phyloP scores from a whole-genome alignment of 2,113 vertebrate genomes.

The Ammodytes dubius region DNA sequence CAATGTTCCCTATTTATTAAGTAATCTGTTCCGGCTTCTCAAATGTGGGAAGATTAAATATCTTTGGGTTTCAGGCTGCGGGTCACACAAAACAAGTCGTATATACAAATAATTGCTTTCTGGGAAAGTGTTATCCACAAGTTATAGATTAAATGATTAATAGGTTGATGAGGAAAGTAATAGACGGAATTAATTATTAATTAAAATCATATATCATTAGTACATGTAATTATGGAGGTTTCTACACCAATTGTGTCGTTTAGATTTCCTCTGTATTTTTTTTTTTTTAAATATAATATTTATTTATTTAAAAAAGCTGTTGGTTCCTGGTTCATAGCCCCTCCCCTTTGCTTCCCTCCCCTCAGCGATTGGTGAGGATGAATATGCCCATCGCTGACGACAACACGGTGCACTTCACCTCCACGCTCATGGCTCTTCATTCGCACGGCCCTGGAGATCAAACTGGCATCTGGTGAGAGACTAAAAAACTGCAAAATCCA shows the following conservation, averaged over 20 bases:
- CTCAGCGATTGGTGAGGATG: conserved; percentile 95
- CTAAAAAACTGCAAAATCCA: conserved; percentile 42
- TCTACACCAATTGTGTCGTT: not conserved
- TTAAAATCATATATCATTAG: not conserved
- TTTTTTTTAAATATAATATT: no score
- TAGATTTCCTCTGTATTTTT: not conserved
- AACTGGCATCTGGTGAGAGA: conserved; percentile 92
- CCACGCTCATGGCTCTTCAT: conserved; percentile 97
- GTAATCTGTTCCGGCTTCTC: not conserved
- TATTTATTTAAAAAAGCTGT: not conserved
- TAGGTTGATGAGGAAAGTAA: not conserved
- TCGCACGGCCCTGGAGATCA: conserved; percentile 96
- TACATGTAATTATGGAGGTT: conserved; percentile 2
- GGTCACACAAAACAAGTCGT: not conserved
- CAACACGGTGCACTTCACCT: conserved; percentile 96
- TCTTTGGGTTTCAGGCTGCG: not conserved
- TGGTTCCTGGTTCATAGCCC: conserved; percentile 25
- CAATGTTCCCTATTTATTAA: not conserved
- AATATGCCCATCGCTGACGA: conserved; percentile 97
- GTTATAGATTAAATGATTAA: not conserved
- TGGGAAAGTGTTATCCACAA: not conserved
- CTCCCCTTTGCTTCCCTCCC: conserved; percentile 34
- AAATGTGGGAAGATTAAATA: not conserved
- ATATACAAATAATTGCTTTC: no score
- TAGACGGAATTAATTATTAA: not conserved